A percentile compares a stretch with the other conserved stretches of the same genome.
Evolutionary conservation across 1,140 invertebrate genomes (phyloP).

Genomic region (Macrostomum lignano): DNA sequence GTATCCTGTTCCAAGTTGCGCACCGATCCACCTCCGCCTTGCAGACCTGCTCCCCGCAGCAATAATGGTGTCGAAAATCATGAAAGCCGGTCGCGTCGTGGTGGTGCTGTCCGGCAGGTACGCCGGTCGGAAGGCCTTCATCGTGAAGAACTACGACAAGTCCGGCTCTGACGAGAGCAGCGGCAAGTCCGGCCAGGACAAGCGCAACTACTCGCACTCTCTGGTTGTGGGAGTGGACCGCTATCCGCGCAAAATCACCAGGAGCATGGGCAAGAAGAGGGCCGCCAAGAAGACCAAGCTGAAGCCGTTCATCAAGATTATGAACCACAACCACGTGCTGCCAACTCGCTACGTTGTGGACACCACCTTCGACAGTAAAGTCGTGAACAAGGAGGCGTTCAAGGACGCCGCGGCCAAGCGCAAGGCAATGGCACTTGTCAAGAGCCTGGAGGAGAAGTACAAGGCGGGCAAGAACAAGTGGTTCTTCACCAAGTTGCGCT

Average conservation of each 20-base stretch:
- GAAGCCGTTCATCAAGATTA: conserved; percentile 79
- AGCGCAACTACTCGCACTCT: conserved; percentile 82
- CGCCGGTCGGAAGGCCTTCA: conserved; percentile 81
- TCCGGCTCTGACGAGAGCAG: no score
- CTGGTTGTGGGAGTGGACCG: conserved; percentile 85
- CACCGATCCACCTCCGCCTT: no score
- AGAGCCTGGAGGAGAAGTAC: conserved; percentile 1
- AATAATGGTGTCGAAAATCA: no score
- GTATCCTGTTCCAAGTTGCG: no score
- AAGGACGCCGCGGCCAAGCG: neutral
- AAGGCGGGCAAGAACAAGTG: neutral
- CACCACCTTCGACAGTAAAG: neutral
- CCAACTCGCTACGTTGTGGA: conserved; percentile 39
- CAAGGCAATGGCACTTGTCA: no score
- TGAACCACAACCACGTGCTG: conserved; percentile 94
- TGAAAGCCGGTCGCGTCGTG: conserved; percentile 53
- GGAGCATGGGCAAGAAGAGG: conserved; percentile 82
- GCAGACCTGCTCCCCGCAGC: no score
- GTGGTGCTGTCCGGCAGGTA: conserved; percentile 83
- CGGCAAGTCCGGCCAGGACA: conserved; percentile 74
- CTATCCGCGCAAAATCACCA: conserved; percentile 78
- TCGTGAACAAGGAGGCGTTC: conserved; percentile 4
- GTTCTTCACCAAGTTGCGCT: conserved; percentile 5
- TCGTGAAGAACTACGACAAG: conserved; percentile 54
- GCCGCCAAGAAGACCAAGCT: conserved; percentile 77